Base-by-base conservation (phyloP, 2,113 vertebrate genomes). In the Campylorhamphus procurvoides region DNA sequence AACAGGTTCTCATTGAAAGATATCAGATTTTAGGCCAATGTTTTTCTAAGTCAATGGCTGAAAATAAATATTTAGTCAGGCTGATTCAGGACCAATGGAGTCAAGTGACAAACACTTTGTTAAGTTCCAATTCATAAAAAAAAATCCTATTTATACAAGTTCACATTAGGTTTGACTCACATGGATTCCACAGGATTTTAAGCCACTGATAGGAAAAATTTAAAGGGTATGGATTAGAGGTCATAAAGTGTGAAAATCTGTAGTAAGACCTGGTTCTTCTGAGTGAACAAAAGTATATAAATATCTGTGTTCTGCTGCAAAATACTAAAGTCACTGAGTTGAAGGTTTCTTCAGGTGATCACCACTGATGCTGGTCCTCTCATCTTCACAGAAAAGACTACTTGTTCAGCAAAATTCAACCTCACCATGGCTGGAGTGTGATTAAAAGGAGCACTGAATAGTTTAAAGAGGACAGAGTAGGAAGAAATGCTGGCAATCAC, bases 31-130 rank as follows among this genome's bases (percentile, higher is more conserved):
- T 76, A 76, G 22, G 77, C n/a, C 66, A 87, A 59, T 47, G 39
- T 79, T 91, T 94, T 79, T 93, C 71, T 89, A 93, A 79, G 44
- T 3, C 60, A 95, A 8, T 28, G 17, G 17, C 62, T 64, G 53
- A 87, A 93, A 84, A 87, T 44, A 96, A 84, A 59, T 84, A 85
- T 76, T 93, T 87, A 85, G 44, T 68, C 78, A 93, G 27, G 22
- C 71, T 87, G 29, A 14, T n/a, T 91, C 56, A 68, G 35, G 40
- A 82, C 47, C 24, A 60, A 35, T 3, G 15, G 40, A 64, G 47
- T 75, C 16, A 75, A 69, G 42, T 84, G 37, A 89, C 1, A 1
- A 87, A 78, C 47, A 84, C 16, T 75, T 55, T 52, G 20, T 75
- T 93, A 46, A 72, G 89, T 78, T 93, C 16, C 52, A 89, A 5